Evolutionary conservation across 2,888 invertebrate genomes (phyloP).

Genomic region (Drosophila fulvimacula): DNA sequence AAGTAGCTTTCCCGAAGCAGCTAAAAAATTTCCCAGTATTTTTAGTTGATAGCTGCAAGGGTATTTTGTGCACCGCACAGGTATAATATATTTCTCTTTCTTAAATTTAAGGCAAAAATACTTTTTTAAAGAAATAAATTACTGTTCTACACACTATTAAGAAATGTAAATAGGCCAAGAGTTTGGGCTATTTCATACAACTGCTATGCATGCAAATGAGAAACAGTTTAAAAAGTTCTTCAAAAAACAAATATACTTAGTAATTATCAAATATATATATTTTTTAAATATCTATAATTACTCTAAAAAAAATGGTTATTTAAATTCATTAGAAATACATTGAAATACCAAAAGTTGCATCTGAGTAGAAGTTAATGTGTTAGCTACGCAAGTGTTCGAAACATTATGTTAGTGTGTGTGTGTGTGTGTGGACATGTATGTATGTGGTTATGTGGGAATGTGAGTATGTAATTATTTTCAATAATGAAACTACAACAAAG

Average conservation of each 20-base stretch:
- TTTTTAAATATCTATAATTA: background rate
- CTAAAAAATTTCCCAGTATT: too few relatives aligned
- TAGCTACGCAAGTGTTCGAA: background rate
- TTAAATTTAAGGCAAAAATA: background rate
- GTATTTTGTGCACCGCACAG: too few relatives aligned
- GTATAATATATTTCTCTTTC: background rate
- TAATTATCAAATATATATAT: background rate
- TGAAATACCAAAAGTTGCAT: constrained; percentile 7
- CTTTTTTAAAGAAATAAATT: background rate
- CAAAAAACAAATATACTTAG: background rate
- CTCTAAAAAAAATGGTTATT: background rate
- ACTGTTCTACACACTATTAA: background rate
- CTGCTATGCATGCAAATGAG: constrained; percentile 8
- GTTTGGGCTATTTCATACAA: background rate
- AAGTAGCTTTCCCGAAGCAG: background rate
- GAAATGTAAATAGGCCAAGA: background rate
- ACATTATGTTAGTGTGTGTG: constrained; percentile 7
- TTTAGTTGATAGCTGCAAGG: background rate
- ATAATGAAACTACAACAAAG: constrained; percentile 82
- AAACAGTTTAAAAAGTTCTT: background rate
- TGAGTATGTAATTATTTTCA: constrained; percentile 73
- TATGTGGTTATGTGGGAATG: constrained; percentile 12
- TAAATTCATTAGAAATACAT: constrained; percentile 1
- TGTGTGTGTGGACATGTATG: constrained; percentile 6
- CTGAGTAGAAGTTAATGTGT: background rate